Evolutionary conservation across 2,888 invertebrate species (phyloP).

Genomic region (Diplazon laetatorius): DNA sequence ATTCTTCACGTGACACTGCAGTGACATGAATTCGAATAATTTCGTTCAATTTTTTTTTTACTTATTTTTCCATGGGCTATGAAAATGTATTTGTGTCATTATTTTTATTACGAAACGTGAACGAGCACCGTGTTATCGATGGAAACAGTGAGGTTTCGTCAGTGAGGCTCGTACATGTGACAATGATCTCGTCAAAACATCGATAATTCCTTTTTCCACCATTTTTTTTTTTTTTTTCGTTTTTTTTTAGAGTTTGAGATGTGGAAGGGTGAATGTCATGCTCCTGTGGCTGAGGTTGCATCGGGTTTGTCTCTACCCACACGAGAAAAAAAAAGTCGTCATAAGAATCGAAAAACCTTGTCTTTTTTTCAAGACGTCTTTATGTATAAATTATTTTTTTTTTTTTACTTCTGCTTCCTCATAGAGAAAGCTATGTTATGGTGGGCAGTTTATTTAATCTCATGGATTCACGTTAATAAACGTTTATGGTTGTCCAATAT

Average conservation of each 20-base stretch:
- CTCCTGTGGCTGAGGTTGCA: conserved; percentile 1
- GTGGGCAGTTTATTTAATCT: too few relatives aligned
- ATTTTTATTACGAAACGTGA: not conserved
- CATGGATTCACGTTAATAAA: too few relatives aligned
- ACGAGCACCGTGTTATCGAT: not conserved
- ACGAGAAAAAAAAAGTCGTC: not conserved
- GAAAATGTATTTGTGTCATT: too few relatives aligned
- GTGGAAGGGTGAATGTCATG: not conserved
- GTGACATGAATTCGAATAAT: not conserved
- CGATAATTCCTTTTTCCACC: not conserved
- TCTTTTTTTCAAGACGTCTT: too few relatives aligned
- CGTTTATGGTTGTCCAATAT: too few relatives aligned
- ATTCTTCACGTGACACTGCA: too few relatives aligned
- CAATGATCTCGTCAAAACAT: not conserved
- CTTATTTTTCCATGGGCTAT: not conserved
- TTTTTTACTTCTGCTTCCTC: too few relatives aligned
- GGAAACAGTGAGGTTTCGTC: not conserved
- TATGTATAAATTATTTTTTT: too few relatives aligned
- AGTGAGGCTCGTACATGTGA: conserved; percentile 1
- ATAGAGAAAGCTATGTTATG: too few relatives aligned
- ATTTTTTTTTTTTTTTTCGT: too few relatives aligned
- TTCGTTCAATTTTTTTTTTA: not conserved
- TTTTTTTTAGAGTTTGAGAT: conserved; percentile 12
- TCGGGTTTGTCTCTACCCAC: not conserved
- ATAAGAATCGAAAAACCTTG: not conserved